These are phyloP conservation scores for Eupristina koningsbergeri DNA, from an alignment of 1,140 invertebrate genomes.

Conservation along the genomic window DNA sequence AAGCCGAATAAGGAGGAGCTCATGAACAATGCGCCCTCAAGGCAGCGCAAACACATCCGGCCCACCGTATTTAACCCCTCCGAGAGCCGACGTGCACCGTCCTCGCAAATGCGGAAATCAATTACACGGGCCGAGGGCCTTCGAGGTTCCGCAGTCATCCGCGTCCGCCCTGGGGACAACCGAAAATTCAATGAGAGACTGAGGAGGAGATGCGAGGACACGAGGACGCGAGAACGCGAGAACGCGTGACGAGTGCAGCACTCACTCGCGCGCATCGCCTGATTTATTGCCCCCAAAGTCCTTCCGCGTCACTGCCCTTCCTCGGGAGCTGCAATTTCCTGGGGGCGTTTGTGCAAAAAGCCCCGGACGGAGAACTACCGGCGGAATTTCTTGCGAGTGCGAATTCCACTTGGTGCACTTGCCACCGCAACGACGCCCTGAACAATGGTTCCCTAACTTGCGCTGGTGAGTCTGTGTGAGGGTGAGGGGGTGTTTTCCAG, in stretches of 20 bases:
- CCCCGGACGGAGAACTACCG: not conserved
- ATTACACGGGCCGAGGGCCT: constrained; percentile 8
- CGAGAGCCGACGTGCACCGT: not conserved
- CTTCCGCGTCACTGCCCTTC: not conserved
- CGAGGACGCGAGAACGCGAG: not conserved
- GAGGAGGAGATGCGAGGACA: not conserved
- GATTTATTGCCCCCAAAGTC: constrained; percentile 18
- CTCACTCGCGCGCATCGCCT: not conserved
- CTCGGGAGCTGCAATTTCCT: not conserved
- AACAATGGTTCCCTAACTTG: too few relatives aligned
- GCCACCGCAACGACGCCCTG: not conserved
- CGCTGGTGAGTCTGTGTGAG: too few relatives aligned
- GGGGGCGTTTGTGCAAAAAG: not conserved
- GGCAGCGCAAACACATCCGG: not conserved
- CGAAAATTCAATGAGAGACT: constrained; percentile 42
- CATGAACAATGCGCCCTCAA: not conserved
- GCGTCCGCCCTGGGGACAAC: constrained; percentile 27
- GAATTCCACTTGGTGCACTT: not conserved
- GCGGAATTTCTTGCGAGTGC: not conserved
- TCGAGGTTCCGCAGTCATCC: not conserved
- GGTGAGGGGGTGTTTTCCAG: not conserved
- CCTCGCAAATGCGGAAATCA: not conserved
- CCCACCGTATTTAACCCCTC: not conserved
- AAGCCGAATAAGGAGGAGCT: not conserved
- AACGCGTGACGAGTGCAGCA: not conserved